phyloP scores from a whole-genome alignment of 2,113 vertebrate species.

The Himantopus leucocephalus region DNA sequence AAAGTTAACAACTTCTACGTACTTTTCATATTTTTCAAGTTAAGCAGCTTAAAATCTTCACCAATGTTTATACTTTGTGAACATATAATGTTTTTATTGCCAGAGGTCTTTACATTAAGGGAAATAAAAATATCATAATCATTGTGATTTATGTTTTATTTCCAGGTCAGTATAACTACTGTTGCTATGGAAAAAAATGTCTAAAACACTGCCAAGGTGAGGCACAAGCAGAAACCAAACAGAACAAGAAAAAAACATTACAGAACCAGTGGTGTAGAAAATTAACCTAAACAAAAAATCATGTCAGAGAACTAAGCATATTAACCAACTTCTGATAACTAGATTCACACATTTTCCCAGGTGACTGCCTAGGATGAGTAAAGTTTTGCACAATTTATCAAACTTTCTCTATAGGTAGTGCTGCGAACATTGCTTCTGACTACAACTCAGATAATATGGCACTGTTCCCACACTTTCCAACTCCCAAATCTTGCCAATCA shows the following conservation, averaged over 20 bases:
- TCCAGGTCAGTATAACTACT: background rate
- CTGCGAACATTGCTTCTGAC: background rate
- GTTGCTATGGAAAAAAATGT: background rate
- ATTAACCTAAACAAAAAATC: background rate
- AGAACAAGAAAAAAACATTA: fast-evolving
- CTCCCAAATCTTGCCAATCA: background rate
- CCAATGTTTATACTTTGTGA: background rate
- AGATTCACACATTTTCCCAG: background rate
- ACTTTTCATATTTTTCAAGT: background rate
- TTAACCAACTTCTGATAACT: background rate
- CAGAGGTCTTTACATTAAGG: background rate
- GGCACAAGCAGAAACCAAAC: background rate
- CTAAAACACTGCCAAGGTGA: background rate
- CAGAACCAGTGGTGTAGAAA: background rate
- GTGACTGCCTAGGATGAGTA: background rate
- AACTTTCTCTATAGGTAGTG: background rate
- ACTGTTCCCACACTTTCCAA: background rate
- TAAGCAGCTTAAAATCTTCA: background rate
- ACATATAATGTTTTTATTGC: background rate
- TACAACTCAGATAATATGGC: background rate
- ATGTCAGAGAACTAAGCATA: background rate
- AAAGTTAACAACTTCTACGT: background rate
- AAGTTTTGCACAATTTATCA: background rate
- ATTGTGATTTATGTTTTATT: background rate
- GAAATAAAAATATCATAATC: background rate